Base-by-base conservation (phyloP, 2,797 vertebrate species). In the Xerus rutilus region DNA sequence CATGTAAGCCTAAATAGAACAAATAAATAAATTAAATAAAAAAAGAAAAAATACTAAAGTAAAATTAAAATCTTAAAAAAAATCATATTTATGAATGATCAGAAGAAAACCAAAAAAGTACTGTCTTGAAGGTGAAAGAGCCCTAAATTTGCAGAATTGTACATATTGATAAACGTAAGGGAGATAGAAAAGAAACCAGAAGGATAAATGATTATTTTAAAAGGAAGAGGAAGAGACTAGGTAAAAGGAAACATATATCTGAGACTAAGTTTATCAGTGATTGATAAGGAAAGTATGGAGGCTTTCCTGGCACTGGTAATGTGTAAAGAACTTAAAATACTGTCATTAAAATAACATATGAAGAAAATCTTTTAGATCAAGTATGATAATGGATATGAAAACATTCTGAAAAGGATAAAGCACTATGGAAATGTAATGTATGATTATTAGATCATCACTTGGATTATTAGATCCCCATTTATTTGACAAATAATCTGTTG, bases 401-500 rank as follows among this genome's bases (percentile, higher is more conserved):
- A 74, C 5, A 74, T 7, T 87, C 49, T 92, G 32, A 49, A 91
- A 86, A 87, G 2, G 76, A 47, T 79, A 65, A 93, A 92, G 59
- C 25, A 76, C 23, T 11, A 49, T 82, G 64, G 35, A 59, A 91
- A 90, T 86, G 1, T 35, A 85, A 77, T 93, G 11, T 39, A 12
- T 47, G 69, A 47, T 92, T 88, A 88, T 90, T 96, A 89, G 47
- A 28, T 93, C 92, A 86, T 78, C 35, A 69, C 13, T 95, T 15
- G 11, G 85, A 64, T 49, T 13, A 89, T 91, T 93, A 74, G 54
- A 74, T 96, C 47, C 86, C 54, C 96, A 32, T 13, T 72, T 92
- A 89, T 95, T 94, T 96, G 86, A 96, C 72, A 89, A 91, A 85
- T 62, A 93, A 85, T 89, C 8, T 89, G 54, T 94, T 96, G 67